Evolutionary conservation across 2,888 invertebrate species (phyloP), one percentile per base, ranked within the genome.

Genomic region (Agrilus mali): DNA sequence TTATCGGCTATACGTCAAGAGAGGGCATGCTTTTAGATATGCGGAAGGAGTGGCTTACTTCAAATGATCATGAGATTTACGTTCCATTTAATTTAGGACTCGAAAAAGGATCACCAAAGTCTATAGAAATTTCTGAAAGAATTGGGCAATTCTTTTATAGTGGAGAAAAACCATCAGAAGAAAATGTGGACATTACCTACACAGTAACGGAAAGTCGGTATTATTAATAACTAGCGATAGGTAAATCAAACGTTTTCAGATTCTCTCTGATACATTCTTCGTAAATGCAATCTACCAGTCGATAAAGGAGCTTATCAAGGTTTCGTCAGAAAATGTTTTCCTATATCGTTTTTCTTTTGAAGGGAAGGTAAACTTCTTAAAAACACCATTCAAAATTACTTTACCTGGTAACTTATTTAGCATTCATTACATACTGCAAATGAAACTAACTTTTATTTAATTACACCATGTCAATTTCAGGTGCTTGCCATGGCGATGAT

Each of bases 131-230:
- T 31, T 71, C 69, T 2, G 54, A 60, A 2, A 59, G 59, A 49
- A 57, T 74, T 12, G 63, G 64, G 34, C 48, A 67, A 15, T 56
- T 60, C 8, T 70, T 72, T 52, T 72, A 67, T 50, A 67, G 65
- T 2, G 63, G 68, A 8, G 58, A 64, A 20, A 57, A 63, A 39
- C 60, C 68, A 2, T 56, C 60, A 5, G 53, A 45, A 42, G 55
- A 66, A 16, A 64, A 66, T 22, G 55, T 68, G 4, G 57, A 67
- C 31, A 58, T 63, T 46, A 7, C 22, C 6, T 65, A 67, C 49
- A 55, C 61, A 41, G 34, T 50, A 42, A 53, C 52, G 44, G 47
- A 46, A 40, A n/a, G 5, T 31, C 7, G 22, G 22, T 7, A 22
- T 22, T 7, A 7, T 22, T 2, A 7, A 22, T 6, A 7, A 22